Evolutionary conservation across 2,888 invertebrate species (phyloP).

Genomic region (Flexamia atlantica): DNA sequence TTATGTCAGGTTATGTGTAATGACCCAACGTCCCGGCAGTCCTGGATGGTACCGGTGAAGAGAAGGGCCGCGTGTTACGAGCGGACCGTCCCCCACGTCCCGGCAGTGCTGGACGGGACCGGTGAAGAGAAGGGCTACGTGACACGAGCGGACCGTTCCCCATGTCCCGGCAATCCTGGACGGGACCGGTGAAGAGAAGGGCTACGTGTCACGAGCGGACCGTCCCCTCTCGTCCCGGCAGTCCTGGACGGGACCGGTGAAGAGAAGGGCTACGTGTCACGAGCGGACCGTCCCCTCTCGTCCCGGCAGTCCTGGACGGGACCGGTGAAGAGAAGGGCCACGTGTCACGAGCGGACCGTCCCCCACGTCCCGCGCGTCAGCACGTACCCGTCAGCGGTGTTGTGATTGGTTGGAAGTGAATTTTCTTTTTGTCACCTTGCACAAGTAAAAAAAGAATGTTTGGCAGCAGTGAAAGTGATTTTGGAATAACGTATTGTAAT

Average conservation of each 20-base stretch:
- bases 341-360: constrained; percentile 16
- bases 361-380: not conserved
- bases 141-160: not conserved
- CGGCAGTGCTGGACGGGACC: too few relatives aligned
- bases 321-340: constrained; percentile 13
- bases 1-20: too few relatives aligned
- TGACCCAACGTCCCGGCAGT: too few relatives aligned
- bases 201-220: not conserved
- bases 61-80: not conserved
- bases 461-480: too few relatives aligned
- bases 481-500: too few relatives aligned
- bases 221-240: not conserved
- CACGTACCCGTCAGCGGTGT: not conserved
- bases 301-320: not conserved
- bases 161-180: not conserved
- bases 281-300: too few relatives aligned
- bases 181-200: not conserved
- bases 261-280: constrained; percentile 4
- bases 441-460: too few relatives aligned
- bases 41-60: not conserved
- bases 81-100: too few relatives aligned
- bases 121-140: constrained; percentile 9
- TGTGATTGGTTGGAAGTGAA: not conserved
- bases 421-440: not conserved
- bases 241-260: constrained; percentile 25